Percentiles rank a stretch among this genome's conserved stretches.
Evolutionary conservation across 1,140 invertebrate species (phyloP).

Genomic region (Drosophila sulfurigaster): DNA sequence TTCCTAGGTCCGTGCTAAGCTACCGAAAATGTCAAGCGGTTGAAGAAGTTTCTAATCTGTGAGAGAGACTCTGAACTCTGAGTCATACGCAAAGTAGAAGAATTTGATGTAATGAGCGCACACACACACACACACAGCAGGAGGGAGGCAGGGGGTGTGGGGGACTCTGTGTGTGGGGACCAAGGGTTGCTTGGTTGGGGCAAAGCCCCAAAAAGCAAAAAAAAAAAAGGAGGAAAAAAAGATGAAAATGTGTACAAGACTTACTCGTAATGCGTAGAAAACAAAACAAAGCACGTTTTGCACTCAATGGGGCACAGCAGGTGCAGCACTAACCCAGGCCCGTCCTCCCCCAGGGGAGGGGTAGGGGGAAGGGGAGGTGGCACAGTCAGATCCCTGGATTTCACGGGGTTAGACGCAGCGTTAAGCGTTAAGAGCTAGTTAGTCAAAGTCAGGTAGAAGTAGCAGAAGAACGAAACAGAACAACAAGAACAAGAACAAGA

Average conservation of each 20-base stretch:
- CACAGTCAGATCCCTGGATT: conserved; percentile 5
- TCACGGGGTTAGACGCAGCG: conserved; percentile 33
- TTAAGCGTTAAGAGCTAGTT: conserved; percentile 61
- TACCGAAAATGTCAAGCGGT: conserved; percentile 52
- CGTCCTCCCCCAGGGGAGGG: neutral
- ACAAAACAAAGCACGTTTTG: conserved; percentile 68
- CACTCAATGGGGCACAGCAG: conserved; percentile 60
- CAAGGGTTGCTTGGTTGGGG: conserved; percentile 1
- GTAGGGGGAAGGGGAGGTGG: neutral
- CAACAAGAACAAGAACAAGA: neutral
- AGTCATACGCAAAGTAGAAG: conserved; percentile 47
- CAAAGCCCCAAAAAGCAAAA: neutral
- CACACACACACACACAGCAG: no score
- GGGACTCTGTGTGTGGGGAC: neutral
- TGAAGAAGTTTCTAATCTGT: conserved; percentile 59
- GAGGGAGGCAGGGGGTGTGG: no score
- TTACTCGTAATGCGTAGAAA: conserved; percentile 56
- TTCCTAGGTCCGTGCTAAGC: conserved; percentile 18
- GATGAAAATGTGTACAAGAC: conserved; percentile 44
- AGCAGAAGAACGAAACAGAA: neutral
- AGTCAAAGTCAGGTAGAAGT: conserved; percentile 52
- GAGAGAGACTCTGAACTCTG: neutral
- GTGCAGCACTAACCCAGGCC: conserved; percentile 34
- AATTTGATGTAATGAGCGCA: conserved; percentile 60
- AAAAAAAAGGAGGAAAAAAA: conserved; percentile 1